phyloP scores from a whole-genome alignment of 2,113 vertebrate genomes.

The Felis catus region F.catus_Fca126_mat1.0 CM031428.1:1316001-1316500 shows the following conservation, averaged over 20 bases:
- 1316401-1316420: background rate
- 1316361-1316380: background rate
- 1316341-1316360: background rate
- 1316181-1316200: background rate
- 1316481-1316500: background rate
- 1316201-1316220: background rate
- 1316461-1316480: background rate
- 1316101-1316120: background rate
- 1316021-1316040: background rate
- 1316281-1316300: background rate
- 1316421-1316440: background rate
- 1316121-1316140: background rate
- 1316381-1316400: background rate
- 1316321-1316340: background rate
- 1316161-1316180: background rate
- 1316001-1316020: background rate
- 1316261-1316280: background rate
- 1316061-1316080: background rate
- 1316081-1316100: background rate
- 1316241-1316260: background rate
- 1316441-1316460: background rate
- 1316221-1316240: background rate
- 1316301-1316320: background rate
- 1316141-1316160: background rate
- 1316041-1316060: background rate